Evolutionary conservation across 2,113 vertebrate genomes (phyloP).

Genomic region (Phocoena phocoena): DNA sequence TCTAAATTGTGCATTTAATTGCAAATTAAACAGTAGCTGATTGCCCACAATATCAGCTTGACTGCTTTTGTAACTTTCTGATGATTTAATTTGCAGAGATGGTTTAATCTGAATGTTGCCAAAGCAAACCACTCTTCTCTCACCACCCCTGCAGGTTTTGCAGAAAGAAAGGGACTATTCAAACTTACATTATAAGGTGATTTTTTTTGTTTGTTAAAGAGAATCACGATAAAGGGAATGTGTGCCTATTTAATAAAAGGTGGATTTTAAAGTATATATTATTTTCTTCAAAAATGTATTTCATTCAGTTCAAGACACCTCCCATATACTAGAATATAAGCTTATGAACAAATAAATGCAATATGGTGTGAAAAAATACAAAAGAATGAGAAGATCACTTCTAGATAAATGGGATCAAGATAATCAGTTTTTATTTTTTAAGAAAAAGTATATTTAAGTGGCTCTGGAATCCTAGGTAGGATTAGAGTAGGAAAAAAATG

Average conservation of each 20-base stretch:
- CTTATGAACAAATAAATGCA: background rate
- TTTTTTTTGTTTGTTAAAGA: background rate
- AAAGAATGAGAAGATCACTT: background rate
- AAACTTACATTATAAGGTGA: background rate
- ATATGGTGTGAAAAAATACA: background rate
- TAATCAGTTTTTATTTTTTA: background rate
- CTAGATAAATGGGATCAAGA: background rate
- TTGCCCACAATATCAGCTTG: conserved; percentile 66
- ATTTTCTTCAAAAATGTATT: conserved; percentile 24
- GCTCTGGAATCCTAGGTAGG: background rate
- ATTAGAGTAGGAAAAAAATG: background rate
- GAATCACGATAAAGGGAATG: background rate
- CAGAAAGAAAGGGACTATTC: background rate
- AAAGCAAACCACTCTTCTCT: background rate
- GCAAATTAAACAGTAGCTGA: conserved; percentile 75
- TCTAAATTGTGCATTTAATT: conserved; percentile 76
- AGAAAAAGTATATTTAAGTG: background rate
- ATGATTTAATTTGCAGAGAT: conserved; percentile 58
- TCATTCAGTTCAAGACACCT: background rate
- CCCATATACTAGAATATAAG: background rate
- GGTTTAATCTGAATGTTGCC: conserved; percentile 36
- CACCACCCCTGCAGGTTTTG: background rate
- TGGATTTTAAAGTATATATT: background rate
- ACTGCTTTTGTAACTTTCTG: conserved; percentile 68
- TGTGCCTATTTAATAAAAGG: background rate